A percentile compares a stretch with the other conserved stretches of the same genome.
phyloP scores from a whole-genome alignment of 2,113 vertebrate genomes.

The Phrynosoma blainvillii region DNA sequence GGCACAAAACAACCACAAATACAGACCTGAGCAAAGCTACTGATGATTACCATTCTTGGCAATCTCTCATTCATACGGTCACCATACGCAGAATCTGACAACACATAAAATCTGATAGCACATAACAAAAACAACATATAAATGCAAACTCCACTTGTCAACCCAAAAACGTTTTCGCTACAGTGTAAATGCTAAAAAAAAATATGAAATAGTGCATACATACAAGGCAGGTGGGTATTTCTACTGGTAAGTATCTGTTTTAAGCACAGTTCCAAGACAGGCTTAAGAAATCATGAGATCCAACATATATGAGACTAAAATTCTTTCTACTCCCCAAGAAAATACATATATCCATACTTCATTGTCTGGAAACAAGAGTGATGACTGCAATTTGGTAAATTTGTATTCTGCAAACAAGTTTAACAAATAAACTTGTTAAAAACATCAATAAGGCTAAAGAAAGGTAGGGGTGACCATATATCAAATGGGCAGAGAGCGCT shows the following conservation, averaged over 20 bases:
- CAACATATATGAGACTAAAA: background rate
- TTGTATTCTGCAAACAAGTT: too few relatives aligned
- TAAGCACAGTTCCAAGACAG: background rate
- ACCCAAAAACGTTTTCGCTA: too few relatives aligned
- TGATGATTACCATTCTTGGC: too few relatives aligned
- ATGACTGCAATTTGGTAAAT: too few relatives aligned
- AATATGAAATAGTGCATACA: background rate
- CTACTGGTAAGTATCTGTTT: background rate
- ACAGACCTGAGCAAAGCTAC: too few relatives aligned
- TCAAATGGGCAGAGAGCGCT: background rate
- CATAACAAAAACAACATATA: too few relatives aligned
- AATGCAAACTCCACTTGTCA: background rate
- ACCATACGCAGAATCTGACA: too few relatives aligned
- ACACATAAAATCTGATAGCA: too few relatives aligned
- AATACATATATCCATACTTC: background rate
- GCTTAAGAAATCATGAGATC: background rate
- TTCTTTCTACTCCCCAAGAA: background rate
- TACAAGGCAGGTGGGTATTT: background rate
- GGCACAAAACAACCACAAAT: too few relatives aligned
- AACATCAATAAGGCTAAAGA: background rate
- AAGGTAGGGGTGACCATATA: background rate
- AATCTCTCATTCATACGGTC: too few relatives aligned
- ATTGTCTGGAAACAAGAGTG: background rate
- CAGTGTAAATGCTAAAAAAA: background rate
- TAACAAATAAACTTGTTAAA: background rate